These are phyloP conservation scores for Plumapathes pennacea DNA, from an alignment of 92 coral and sea anemone species.

Conservation along the genomic window DNA sequence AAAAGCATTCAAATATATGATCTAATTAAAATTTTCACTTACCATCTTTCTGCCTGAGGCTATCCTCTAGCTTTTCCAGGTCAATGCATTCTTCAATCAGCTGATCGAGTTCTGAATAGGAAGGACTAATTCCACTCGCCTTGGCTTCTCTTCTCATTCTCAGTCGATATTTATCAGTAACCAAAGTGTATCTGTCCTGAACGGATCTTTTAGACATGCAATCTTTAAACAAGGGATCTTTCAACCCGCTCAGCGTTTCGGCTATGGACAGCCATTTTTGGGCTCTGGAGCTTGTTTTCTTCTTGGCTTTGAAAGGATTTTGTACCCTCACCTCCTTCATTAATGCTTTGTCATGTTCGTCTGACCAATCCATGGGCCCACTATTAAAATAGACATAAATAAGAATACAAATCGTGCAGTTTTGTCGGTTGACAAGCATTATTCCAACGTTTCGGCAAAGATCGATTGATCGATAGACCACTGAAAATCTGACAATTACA, in stretches of 20 bases:
- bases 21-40: no score
- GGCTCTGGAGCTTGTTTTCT: conserved; percentile 15
- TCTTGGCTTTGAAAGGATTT: conserved; percentile 21
- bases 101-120: conserved; percentile 11
- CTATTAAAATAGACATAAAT: neutral
- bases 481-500: no score
- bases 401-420: neutral
- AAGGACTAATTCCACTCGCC: conserved; percentile 24
- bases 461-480: no score
- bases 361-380: conserved; percentile 24
- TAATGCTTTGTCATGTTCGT: conserved; percentile 18
- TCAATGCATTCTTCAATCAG: conserved; percentile 11
- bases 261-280: conserved; percentile 15
- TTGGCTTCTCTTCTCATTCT: conserved; percentile 6
- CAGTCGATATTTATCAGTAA: neutral
- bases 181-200: conserved; percentile 6
- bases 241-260: conserved; percentile 9
- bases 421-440: no score
- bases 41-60: conserved; percentile 12
- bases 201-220: conserved; percentile 15
- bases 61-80: conserved; percentile 4
- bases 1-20: no score
- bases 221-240: conserved; percentile 10
- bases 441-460: no score
- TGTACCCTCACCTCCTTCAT: conserved; percentile 13